Base-by-base conservation (phyloP, 2,113 vertebrate genomes). In the Clinocottus analis region DNA sequence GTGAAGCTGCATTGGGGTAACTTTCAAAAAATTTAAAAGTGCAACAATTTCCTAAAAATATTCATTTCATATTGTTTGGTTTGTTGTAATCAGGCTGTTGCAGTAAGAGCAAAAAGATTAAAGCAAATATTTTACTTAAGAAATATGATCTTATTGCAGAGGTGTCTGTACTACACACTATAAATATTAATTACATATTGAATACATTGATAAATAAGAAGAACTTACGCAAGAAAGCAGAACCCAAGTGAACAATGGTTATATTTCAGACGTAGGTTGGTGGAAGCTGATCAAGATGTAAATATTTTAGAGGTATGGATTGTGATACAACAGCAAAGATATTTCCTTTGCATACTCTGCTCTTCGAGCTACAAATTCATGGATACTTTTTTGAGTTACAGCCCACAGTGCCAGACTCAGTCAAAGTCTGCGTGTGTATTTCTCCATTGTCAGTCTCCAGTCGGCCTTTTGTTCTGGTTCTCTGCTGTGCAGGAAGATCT, bases 381-480 rank as follows among this genome's bases (percentile, higher is more conserved):
- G 49, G 41, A 83, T 63, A 29, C 77, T 75, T 82, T 85, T 85
- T 89, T 80, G 62, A 88, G 79, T 84, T 87, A 89, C 66, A 82
- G 53, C 75, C 64, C 76, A 69, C 37, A 23, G 62, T 74, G 41
- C 51, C 65, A 86, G 79, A 83, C 75, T n/a, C 37, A 79, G 39
- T 37, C 55, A 66, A 43, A 53, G 41, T 74, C 62, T 79, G 64
- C 64, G 33, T 69, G 76, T 78, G 61, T 87, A 47, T 68, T 81
- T 79, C 37, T 72, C 72, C 58, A 85, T 87, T 90, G 85, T 86
- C 63, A 75, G 67, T 55, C 66, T 31, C 75, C 78, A 88, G 76
- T 35, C 64, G 7, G 45, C 45, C 76, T 82, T 85, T 91, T 93
- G 88, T 93, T 87, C 79, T 29, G n/a, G 63, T 25, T 70, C 59